Percentiles rank a stretch among this genome's conserved stretches.
phyloP scores from a whole-genome alignment of 2,888 invertebrate genomes.

The Chironomus riparius region DNA sequence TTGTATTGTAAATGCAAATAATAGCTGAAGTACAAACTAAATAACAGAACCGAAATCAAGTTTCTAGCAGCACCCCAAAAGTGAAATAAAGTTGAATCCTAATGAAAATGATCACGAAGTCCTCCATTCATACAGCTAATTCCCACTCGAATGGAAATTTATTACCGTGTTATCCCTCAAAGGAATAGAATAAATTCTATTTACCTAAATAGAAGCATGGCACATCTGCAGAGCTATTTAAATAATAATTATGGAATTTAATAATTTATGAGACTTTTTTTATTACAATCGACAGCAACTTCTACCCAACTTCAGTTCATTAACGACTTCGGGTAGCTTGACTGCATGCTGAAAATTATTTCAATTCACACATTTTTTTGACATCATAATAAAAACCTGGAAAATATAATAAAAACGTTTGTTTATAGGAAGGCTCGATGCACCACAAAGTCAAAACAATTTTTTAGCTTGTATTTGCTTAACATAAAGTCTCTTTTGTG shows the following conservation, averaged over 20 bases:
- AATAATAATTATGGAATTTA: conserved; percentile 24
- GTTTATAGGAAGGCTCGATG: background rate
- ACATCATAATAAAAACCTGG: background rate
- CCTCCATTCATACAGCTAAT: too few species aligned
- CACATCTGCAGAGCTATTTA: conserved; percentile 24
- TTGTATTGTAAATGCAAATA: too few species aligned
- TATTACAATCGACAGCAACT: conserved; percentile 1
- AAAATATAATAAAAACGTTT: too few species aligned
- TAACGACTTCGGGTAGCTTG: conserved; percentile 7
- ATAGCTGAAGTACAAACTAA: too few species aligned
- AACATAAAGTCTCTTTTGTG: background rate
- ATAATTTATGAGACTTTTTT: conserved; percentile 17
- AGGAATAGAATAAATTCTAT: background rate
- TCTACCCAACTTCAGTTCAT: background rate
- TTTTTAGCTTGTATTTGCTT: background rate
- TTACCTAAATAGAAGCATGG: conserved; percentile 12
- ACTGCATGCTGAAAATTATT: background rate
- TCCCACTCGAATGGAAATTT: conserved; percentile 10
- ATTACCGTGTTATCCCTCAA: conserved; percentile 19
- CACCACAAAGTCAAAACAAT: conserved; percentile 21
- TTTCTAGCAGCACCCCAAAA: too few species aligned
- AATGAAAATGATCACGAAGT: too few species aligned
- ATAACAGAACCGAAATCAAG: too few species aligned
- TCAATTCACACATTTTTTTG: conserved; percentile 24
- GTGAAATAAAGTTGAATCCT: too few species aligned